phyloP scores from a whole-genome alignment of 2,797 vertebrate species.

The Oryzias sinensis region DNA sequence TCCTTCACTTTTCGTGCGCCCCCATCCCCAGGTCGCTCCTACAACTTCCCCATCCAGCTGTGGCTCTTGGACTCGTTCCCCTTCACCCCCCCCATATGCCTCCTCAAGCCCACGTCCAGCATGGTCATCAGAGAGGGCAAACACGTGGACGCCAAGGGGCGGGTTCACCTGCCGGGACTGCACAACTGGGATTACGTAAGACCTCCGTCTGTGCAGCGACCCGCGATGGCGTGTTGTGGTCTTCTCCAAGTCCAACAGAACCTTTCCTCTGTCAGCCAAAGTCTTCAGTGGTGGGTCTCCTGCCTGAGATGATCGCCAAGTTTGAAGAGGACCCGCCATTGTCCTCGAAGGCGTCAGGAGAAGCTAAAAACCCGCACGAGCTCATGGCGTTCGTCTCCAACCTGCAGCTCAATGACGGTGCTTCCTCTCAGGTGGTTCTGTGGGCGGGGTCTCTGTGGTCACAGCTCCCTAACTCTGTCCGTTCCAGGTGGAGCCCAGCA shows the following conservation, averaged over 20 bases:
- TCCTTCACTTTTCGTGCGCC: no score
- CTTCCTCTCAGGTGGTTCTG: neutral
- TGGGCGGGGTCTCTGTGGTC: neutral
- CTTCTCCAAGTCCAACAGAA: neutral
- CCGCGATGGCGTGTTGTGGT: rapidly evolving
- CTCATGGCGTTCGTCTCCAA: slow-evolving; percentile 85
- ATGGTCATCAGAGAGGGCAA: slow-evolving; percentile 92
- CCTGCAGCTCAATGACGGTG: slow-evolving; percentile 85
- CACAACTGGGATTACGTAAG: slow-evolving; percentile 94
- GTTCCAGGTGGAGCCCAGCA: slow-evolving; percentile 61
- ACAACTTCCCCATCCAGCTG: slow-evolving; percentile 90
- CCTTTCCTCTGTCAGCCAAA: slow-evolving; percentile 79
- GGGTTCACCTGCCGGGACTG: slow-evolving; percentile 88
- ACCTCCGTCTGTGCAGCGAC: no score
- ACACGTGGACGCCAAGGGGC: slow-evolving; percentile 87
- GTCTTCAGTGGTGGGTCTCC: slow-evolving; percentile 82
- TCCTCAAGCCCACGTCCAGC: slow-evolving; percentile 86
- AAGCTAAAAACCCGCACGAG: slow-evolving; percentile 79
- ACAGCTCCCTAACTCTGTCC: neutral
- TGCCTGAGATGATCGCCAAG: slow-evolving; percentile 89
- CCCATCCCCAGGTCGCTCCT: slow-evolving; percentile 77
- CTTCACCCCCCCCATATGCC: slow-evolving; percentile 93
- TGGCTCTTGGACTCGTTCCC: slow-evolving; percentile 97
- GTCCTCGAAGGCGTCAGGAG: slow-evolving; percentile 73
- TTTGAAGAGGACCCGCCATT: slow-evolving; percentile 93